These are phyloP conservation scores for Lasioglossum calceatum DNA, from an alignment of 2,888 invertebrate genomes.

Conservation along the genomic window DNA sequence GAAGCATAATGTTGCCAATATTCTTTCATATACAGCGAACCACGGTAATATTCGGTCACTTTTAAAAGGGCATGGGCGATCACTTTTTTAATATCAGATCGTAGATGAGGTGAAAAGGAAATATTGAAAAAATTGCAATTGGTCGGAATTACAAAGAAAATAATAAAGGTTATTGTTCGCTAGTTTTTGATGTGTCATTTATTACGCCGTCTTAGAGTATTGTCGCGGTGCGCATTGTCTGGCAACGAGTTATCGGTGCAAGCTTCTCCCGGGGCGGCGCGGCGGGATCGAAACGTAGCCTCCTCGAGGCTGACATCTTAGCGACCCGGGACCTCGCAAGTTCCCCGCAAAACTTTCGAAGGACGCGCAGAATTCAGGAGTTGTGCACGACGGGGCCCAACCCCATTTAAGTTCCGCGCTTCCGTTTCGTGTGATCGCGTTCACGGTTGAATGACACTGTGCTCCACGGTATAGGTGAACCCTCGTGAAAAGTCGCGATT, in stretches of 20 bases:
- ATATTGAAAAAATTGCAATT: no score
- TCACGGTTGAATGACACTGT: neutral
- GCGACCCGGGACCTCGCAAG: neutral
- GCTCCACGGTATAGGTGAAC: neutral
- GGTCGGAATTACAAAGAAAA: no score
- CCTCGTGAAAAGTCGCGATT: slow-evolving; percentile 3
- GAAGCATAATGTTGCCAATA: no score
- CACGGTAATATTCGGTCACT: no score
- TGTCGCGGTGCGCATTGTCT: neutral
- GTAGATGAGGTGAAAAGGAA: no score
- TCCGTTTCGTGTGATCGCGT: neutral
- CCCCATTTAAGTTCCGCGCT: slow-evolving; percentile 7
- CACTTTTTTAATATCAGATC: no score
- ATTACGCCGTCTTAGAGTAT: neutral
- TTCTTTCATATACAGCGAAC: no score
- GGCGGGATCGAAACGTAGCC: neutral
- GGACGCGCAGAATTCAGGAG: slow-evolving; percentile 11
- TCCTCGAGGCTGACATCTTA: neutral
- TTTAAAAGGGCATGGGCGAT: no score
- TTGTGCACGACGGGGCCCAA: neutral
- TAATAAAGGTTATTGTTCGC: no score
- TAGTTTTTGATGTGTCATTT: no score
- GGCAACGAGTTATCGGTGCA: neutral
- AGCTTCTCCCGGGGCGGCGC: neutral
- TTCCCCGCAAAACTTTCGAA: neutral